Conservation (phyloP, 2,888 invertebrate genomes). For the Spodoptera exigua region DNA sequence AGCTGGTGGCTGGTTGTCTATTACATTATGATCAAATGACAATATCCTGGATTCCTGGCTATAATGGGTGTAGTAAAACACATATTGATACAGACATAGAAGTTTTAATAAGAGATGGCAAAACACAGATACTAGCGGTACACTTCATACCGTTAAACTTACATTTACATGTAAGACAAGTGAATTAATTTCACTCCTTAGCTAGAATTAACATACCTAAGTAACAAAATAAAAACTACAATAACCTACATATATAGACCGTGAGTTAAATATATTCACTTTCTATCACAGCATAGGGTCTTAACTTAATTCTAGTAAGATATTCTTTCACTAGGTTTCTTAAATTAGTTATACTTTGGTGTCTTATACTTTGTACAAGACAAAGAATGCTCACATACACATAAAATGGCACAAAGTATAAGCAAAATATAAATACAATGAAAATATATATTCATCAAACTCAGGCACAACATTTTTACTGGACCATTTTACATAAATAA, state of each 20-base stretch:
- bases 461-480: constrained; percentile 2
- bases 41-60: too few relatives aligned
- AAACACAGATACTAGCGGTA: constrained; percentile 44
- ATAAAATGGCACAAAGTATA: constrained; percentile 29
- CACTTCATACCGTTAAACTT: constrained; percentile 48
- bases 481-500: too few relatives aligned
- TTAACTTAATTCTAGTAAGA: constrained; percentile 50
- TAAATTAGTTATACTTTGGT: constrained; percentile 27
- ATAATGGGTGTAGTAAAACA: constrained; percentile 18
- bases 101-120: constrained; percentile 51
- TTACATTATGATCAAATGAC: too few relatives aligned
- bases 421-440: constrained; percentile 12
- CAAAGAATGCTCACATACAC: constrained; percentile 33
- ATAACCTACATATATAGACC: constrained; percentile 46
- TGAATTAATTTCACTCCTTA: constrained; percentile 50
- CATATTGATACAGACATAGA: constrained; percentile 46
- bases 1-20: too few relatives aligned
- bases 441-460: constrained; percentile 20
- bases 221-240: constrained; percentile 47
- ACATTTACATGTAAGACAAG: constrained; percentile 38
- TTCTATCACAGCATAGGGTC: constrained; percentile 59
- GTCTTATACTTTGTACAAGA: constrained; percentile 50
- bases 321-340: constrained; percentile 37
- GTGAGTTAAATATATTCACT: constrained; percentile 45
- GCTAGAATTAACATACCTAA: constrained; percentile 40